phyloP scores from a whole-genome alignment of 2,797 vertebrate species.

The Gymnopithys bicolor region DNA sequence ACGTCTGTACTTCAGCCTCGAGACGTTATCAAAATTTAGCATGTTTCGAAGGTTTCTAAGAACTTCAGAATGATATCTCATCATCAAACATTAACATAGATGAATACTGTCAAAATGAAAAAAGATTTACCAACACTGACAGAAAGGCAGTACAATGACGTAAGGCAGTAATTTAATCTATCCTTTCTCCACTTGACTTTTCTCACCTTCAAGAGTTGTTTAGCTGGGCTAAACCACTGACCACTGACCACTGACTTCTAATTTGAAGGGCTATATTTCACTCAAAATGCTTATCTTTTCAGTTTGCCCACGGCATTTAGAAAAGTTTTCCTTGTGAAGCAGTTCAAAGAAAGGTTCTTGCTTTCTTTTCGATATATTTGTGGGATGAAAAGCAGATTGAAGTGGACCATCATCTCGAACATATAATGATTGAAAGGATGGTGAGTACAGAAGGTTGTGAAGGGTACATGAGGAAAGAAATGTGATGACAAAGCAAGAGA shows the following conservation, averaged over 20 bases:
- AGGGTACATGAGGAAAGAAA: neutral
- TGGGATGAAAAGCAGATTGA: neutral
- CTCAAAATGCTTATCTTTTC: neutral
- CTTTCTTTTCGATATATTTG: neutral
- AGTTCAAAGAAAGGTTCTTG: neutral
- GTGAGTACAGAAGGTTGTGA: neutral
- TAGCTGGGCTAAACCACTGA: neutral
- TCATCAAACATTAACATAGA: fast-evolving
- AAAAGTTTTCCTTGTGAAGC: neutral
- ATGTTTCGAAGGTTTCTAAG: neutral
- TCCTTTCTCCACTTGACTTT: neutral
- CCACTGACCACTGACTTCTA: neutral
- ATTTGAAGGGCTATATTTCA: neutral
- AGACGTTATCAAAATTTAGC: neutral
- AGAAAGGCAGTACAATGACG: neutral
- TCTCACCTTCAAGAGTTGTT: neutral
- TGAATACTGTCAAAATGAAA: neutral
- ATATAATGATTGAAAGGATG: neutral
- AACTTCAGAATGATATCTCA: fast-evolving
- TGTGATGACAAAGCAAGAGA: neutral
- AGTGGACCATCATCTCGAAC: neutral
- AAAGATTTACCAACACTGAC: neutral
- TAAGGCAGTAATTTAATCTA: neutral
- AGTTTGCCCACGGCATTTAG: neutral
- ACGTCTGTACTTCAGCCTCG: neutral